Evolutionary conservation across 2,797 vertebrate genomes (phyloP).

Genomic region (Benthosema pterotum): DNA sequence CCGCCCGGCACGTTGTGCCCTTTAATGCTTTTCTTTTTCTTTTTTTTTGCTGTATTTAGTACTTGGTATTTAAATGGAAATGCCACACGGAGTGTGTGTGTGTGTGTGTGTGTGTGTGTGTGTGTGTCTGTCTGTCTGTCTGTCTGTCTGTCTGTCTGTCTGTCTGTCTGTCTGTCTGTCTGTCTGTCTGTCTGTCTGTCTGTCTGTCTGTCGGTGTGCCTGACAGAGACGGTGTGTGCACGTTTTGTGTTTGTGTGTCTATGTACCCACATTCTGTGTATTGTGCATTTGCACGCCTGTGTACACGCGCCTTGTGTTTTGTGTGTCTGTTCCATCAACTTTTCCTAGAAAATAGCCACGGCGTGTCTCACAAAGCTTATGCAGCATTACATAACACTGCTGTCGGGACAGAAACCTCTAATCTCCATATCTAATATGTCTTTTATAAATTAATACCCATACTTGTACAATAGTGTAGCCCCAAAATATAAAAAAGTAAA

Average conservation of each 20-base stretch:
- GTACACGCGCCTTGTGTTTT: slow-evolving; percentile 61
- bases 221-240: too few species aligned
- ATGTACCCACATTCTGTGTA: background rate
- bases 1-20: slow-evolving; percentile 63
- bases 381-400: slow-evolving; percentile 69
- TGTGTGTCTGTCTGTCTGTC: background rate
- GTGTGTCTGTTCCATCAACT: slow-evolving; percentile 66
- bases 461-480: too few species aligned
- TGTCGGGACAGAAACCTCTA: too few species aligned
- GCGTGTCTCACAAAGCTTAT: slow-evolving; percentile 23
- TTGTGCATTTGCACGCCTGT: slow-evolving; percentile 11
- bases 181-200: background rate
- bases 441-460: too few species aligned
- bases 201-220: background rate
- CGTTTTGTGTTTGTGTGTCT: slow-evolving; percentile 12
- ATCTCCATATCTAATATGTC: too few species aligned
- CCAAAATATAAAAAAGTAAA: too few species aligned
- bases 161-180: background rate
- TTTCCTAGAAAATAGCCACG: slow-evolving; percentile 69
- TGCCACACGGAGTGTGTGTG: background rate
- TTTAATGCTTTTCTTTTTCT: slow-evolving; percentile 59
- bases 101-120: background rate
- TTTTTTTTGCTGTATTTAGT: slow-evolving; percentile 24
- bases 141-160: background rate
- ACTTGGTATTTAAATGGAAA: slow-evolving; percentile 63